A percentile compares a stretch with the other conserved stretches of the same genome.
phyloP scores from a whole-genome alignment of 2,797 vertebrate species.

The Amblyopsis hoosieri region DNA sequence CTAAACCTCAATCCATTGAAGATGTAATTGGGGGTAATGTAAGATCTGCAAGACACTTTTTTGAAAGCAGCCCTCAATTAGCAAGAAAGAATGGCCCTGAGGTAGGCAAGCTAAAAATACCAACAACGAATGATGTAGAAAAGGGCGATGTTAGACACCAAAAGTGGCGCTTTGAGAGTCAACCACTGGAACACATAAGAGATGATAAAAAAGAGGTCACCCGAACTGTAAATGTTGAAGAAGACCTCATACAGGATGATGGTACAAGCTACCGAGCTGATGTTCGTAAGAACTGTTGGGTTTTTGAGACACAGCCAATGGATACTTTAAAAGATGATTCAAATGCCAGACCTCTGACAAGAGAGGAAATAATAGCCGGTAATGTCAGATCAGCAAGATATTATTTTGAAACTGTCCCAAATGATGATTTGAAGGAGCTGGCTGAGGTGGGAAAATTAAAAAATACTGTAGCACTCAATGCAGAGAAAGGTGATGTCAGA shows the following conservation, averaged over 20 bases:
- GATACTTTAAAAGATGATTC: constrained; percentile 85
- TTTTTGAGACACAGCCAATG: constrained; percentile 91
- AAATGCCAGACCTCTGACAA: constrained; percentile 62
- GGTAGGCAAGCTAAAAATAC: constrained; percentile 85
- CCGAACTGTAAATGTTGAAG: constrained; percentile 83
- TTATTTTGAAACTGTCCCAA: constrained; percentile 88
- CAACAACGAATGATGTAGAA: constrained; percentile 77
- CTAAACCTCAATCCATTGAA: constrained; percentile 69
- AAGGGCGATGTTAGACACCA: constrained; percentile 89
- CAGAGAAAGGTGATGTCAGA: constrained; percentile 89
- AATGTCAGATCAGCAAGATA: constrained; percentile 86
- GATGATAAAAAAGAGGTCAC: constrained; percentile 83
- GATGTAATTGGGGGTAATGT: constrained; percentile 90
- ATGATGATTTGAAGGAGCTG: constrained; percentile 84
- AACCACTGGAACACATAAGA: constrained; percentile 87
- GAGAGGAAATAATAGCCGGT: constrained; percentile 84
- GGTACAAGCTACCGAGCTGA: constrained; percentile 81
- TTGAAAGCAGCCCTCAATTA: constrained; percentile 85
- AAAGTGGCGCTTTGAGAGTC: constrained; percentile 89
- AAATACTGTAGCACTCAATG: constrained; percentile 76
- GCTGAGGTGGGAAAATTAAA: constrained; percentile 86
- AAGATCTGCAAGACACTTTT: constrained; percentile 85
- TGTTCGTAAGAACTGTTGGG: constrained; percentile 84
- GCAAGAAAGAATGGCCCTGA: constrained; percentile 79
- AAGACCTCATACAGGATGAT: constrained; percentile 80